Percentiles rank a stretch among this genome's conserved stretches.
phyloP scores from a whole-genome alignment of 2,797 vertebrate species.

The Ctenochaetus hawaiiensis region DNA sequence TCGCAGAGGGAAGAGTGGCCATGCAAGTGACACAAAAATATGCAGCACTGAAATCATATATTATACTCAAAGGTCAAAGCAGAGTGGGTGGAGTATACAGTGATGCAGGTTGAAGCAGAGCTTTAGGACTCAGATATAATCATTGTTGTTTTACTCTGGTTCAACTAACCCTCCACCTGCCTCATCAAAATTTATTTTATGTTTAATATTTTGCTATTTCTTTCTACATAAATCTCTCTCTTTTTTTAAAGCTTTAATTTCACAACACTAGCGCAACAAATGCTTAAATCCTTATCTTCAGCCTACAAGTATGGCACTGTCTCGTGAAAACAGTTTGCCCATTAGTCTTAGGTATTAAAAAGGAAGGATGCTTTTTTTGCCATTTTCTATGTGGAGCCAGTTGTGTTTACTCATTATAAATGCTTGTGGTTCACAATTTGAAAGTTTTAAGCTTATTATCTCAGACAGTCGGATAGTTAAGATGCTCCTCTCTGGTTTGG shows the following conservation, averaged over 20 bases:
- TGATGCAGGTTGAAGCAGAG: slow-evolving; percentile 18
- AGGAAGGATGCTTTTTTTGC: slow-evolving; percentile 20
- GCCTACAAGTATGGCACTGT: slow-evolving; percentile 61
- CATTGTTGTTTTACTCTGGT: slow-evolving; percentile 32
- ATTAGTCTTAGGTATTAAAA: slow-evolving; percentile 54
- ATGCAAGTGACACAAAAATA: slow-evolving; percentile 20
- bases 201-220: slow-evolving; percentile 50
- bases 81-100: slow-evolving; percentile 36
- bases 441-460: slow-evolving; percentile 60
- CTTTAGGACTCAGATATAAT: slow-evolving; percentile 49
- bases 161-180: slow-evolving; percentile 24
- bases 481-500: slow-evolving; percentile 34
- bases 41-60: slow-evolving; percentile 15
- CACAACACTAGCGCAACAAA: slow-evolving; percentile 53
- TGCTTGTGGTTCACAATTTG: slow-evolving; percentile 44
- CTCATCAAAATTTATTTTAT: slow-evolving; percentile 56
- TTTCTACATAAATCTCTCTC: slow-evolving; percentile 29
- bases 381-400: slow-evolving; percentile 43
- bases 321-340: slow-evolving; percentile 58
- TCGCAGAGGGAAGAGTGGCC: not conserved
- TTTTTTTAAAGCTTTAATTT: slow-evolving; percentile 19
- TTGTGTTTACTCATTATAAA: slow-evolving; percentile 67
- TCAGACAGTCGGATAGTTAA: slow-evolving; percentile 48
- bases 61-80: slow-evolving; percentile 51
- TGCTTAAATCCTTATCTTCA: slow-evolving; percentile 53